Percentiles rank a stretch among this genome's conserved stretches.
Evolutionary conservation across 2,888 invertebrate genomes (phyloP).

Genomic region (Mesoligia furuncula): DNA sequence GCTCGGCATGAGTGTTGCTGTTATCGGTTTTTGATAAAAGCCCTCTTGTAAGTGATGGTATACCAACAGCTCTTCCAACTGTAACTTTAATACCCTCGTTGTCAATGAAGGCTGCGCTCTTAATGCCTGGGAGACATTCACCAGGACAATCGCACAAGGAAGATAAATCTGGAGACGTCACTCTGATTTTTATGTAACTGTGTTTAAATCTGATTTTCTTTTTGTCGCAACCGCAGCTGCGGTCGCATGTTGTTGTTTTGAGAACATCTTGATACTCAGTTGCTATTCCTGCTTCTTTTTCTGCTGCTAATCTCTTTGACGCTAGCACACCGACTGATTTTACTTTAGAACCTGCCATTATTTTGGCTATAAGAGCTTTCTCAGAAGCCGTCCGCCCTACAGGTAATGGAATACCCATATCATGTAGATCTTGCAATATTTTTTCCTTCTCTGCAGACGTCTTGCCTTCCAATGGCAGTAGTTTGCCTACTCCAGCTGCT

Average conservation of each 20-base stretch:
- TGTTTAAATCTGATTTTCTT: conserved; percentile 84
- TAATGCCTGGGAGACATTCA: conserved; percentile 80
- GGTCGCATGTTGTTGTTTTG: conserved; percentile 80
- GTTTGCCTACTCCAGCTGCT: background rate
- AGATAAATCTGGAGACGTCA: conserved; percentile 82
- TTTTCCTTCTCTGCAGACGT: background rate
- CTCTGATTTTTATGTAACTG: conserved; percentile 82
- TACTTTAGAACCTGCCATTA: conserved; percentile 61
- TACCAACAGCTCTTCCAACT: conserved; percentile 76
- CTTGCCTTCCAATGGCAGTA: background rate
- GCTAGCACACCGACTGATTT: conserved; percentile 66
- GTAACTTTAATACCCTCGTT: conserved; percentile 83
- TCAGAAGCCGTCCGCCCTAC: conserved; percentile 74
- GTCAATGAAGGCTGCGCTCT: conserved; percentile 77
- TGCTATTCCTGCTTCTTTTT: conserved; percentile 65
- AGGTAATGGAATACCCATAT: conserved; percentile 59
- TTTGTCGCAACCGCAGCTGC: conserved; percentile 82
- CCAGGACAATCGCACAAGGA: conserved; percentile 79
- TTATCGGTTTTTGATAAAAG: background rate
- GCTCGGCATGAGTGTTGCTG: background rate
- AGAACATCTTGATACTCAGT: conserved; percentile 72
- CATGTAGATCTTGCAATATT: background rate
- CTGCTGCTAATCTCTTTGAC: conserved; percentile 57
- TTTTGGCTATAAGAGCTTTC: conserved; percentile 72
- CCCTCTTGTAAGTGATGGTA: conserved; percentile 65